Evolutionary conservation across 2,113 vertebrate species (phyloP).

Genomic region (Varanus salvator): DNA sequence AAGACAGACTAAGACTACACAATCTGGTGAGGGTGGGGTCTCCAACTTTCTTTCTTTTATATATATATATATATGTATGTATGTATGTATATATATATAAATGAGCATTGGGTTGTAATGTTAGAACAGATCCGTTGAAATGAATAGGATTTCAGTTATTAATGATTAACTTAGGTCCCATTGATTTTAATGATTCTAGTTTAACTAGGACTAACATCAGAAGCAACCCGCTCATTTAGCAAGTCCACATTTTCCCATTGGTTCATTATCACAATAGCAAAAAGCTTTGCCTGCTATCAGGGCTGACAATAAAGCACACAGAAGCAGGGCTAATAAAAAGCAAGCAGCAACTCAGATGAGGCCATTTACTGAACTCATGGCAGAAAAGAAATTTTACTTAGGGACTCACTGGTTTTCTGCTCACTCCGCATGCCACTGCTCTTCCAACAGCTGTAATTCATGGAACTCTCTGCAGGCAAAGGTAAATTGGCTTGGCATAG

Average conservation of each 20-base stretch:
- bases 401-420: neutral
- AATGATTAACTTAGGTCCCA: no score
- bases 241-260: neutral
- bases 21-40: neutral
- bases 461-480: neutral
- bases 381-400: neutral
- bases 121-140: no score
- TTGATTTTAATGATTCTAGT: no score
- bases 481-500: neutral
- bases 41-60: neutral
- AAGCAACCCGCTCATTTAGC: neutral
- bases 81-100: no score
- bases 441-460: neutral
- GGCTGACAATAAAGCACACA: neutral
- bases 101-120: no score
- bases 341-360: neutral
- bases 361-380: neutral
- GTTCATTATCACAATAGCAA: no score
- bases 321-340: neutral
- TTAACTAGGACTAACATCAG: no score
- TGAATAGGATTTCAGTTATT: no score
- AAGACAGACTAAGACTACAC: no score
- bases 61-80: no score
- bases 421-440: neutral
- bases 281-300: no score